A percentile compares a stretch with the other conserved stretches of the same genome.
phyloP scores from a whole-genome alignment of 2,888 invertebrate genomes.

The Lycophotia porphyrea region DNA sequence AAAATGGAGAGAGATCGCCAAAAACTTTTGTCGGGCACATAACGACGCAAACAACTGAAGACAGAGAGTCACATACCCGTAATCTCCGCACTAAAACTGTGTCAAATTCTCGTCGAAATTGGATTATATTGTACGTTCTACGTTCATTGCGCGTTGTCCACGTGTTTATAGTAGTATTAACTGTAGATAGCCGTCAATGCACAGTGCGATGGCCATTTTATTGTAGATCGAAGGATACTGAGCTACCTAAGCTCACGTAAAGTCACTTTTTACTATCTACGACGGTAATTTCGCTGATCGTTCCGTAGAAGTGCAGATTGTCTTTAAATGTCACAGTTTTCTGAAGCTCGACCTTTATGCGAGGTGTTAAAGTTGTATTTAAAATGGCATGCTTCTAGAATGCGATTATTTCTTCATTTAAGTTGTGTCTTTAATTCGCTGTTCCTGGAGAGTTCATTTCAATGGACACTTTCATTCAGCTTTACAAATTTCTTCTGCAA shows the following conservation, averaged over 20 bases:
- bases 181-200: conserved; percentile 57
- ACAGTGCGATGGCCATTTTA: conserved; percentile 38
- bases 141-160: conserved; percentile 54
- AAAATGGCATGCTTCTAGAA: conserved; percentile 15
- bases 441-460: conserved; percentile 28
- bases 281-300: conserved; percentile 66
- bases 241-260: conserved; percentile 66
- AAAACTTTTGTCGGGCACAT: background rate
- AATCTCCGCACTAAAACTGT: conserved; percentile 47
- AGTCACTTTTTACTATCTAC: conserved; percentile 69
- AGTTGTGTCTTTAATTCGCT: conserved; percentile 38
- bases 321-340: conserved; percentile 57
- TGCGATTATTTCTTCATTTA: conserved; percentile 50
- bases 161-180: conserved; percentile 40
- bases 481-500: background rate
- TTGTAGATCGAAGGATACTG: conserved; percentile 46
- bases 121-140: conserved; percentile 19
- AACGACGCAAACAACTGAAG: background rate
- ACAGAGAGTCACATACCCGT: conserved; percentile 4
- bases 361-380: conserved; percentile 25
- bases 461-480: background rate
- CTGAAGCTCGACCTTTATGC: conserved; percentile 32
- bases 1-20: background rate
- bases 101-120: conserved; percentile 39
- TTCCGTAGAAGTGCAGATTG: conserved; percentile 64